A percentile compares a stretch with the other conserved stretches of the same genome.
Evolutionary conservation across 2,797 vertebrate species (phyloP).

Genomic region (Clarias laeviceps): DNA sequence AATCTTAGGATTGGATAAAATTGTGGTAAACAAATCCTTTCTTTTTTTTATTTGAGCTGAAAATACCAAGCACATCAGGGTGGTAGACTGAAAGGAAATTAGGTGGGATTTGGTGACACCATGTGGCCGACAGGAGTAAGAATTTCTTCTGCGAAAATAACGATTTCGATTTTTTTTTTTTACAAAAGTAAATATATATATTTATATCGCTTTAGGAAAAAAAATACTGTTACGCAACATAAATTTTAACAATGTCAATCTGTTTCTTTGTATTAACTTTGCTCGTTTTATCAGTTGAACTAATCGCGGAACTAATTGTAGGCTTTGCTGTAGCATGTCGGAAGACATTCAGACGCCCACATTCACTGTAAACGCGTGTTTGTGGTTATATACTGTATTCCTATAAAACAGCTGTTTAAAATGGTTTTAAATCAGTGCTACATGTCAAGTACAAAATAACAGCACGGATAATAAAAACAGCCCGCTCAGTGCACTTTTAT

Average conservation of each 20-base stretch:
- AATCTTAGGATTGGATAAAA: not conserved
- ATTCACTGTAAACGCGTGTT: too few relatives aligned
- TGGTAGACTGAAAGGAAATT: not conserved
- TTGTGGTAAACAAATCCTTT: not conserved
- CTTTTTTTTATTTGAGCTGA: not conserved
- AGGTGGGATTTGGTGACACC: constrained; percentile 7
- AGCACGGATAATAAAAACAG: not conserved
- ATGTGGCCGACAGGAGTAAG: not conserved
- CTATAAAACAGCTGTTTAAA: not conserved
- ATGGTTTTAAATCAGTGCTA: not conserved
- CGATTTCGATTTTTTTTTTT: not conserved
- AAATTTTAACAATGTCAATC: not conserved
- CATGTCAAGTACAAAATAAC: not conserved
- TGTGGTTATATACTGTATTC: not conserved
- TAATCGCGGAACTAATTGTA: not conserved
- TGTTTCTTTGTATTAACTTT: not conserved
- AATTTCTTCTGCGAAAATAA: not conserved
- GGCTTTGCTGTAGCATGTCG: not conserved
- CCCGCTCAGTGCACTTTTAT: not conserved
- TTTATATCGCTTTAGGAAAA: not conserved
- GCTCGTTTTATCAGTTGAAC: not conserved
- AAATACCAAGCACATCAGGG: too few relatives aligned
- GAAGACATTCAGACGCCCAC: not conserved
- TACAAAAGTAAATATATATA: not conserved
- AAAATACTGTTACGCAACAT: too few relatives aligned